Percentiles rank a stretch among this genome's conserved stretches.
These are phyloP conservation scores for Pogonomyrmex barbatus DNA, from an alignment of 1,140 invertebrate species.

Conservation along the genomic window DNA sequence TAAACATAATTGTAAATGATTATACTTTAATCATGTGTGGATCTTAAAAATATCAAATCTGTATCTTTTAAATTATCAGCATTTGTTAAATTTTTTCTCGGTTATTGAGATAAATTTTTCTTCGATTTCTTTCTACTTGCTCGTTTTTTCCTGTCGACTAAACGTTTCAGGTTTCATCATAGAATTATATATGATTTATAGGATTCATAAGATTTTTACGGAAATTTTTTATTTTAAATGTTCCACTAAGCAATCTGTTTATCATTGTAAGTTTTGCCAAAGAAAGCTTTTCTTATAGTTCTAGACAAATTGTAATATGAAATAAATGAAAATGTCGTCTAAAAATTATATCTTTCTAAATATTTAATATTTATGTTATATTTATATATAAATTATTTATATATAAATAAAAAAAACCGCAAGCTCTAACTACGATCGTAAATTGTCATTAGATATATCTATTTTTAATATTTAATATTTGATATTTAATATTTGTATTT, in stretches of 20 bases:
- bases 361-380: too few relatives aligned
- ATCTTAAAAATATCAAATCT: conserved; percentile 86
- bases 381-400: too few relatives aligned
- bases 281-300: conserved; percentile 87
- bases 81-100: conserved; percentile 85
- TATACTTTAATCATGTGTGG: too few relatives aligned
- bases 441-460: too few relatives aligned
- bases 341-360: too few relatives aligned
- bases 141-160: conserved; percentile 87
- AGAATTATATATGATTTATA: too few relatives aligned
- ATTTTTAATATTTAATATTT: too few relatives aligned
- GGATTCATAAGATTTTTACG: conserved; percentile 88
- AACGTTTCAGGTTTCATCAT: conserved; percentile 76
- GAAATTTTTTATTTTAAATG: conserved; percentile 92
- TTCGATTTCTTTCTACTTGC: conserved; percentile 88
- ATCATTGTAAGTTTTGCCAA: conserved; percentile 86
- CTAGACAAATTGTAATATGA: conserved; percentile 84
- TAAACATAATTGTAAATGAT: too few relatives aligned
- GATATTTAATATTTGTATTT: too few relatives aligned
- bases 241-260: conserved; percentile 87
- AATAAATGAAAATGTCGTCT: background rate
- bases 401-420: too few relatives aligned
- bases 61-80: conserved; percentile 86
- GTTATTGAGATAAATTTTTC: conserved; percentile 87
- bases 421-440: too few relatives aligned